These are phyloP conservation scores for Lucilia cuprina DNA, from an alignment of 1,140 invertebrate species.

Conservation along the genomic window DNA sequence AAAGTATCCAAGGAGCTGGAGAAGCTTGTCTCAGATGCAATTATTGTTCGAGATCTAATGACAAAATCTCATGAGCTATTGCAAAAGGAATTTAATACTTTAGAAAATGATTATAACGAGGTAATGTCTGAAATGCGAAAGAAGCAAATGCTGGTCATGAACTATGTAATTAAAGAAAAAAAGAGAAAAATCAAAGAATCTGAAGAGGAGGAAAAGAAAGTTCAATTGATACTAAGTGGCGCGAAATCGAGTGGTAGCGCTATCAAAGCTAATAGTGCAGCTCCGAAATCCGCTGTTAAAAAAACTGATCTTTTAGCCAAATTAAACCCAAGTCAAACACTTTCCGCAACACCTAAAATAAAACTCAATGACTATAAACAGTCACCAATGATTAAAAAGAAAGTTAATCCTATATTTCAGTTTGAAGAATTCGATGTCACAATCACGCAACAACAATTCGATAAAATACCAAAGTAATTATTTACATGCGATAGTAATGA, in stretches of 20 bases:
- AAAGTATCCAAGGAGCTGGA: conserved; percentile 18
- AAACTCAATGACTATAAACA: conserved; percentile 35
- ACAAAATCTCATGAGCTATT: not conserved
- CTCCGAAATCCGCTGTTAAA: not conserved
- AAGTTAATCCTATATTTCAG: conserved; percentile 33
- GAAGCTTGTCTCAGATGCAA: not conserved
- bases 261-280: not conserved
- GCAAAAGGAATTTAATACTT: conserved; percentile 19
- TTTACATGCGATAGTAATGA: not conserved
- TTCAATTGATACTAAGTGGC: not conserved
- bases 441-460: conserved; percentile 36
- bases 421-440: conserved; percentile 40
- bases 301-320: not conserved
- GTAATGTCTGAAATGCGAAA: conserved; percentile 33
- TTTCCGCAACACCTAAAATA: conserved; percentile 22
- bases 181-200: conserved; percentile 11
- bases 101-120: conserved; percentile 16
- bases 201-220: not conserved
- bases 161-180: conserved; percentile 26
- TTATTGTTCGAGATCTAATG: not conserved
- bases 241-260: not conserved
- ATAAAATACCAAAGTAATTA: conserved; percentile 41
- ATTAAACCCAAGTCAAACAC: not conserved
- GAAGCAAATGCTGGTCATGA: conserved; percentile 23
- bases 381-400: conserved; percentile 37